A percentile compares a stretch with the other conserved stretches of the same genome.
Conservation (phyloP, 2,797 vertebrate species). For the Oryzias dopingdopingensis region DNA sequence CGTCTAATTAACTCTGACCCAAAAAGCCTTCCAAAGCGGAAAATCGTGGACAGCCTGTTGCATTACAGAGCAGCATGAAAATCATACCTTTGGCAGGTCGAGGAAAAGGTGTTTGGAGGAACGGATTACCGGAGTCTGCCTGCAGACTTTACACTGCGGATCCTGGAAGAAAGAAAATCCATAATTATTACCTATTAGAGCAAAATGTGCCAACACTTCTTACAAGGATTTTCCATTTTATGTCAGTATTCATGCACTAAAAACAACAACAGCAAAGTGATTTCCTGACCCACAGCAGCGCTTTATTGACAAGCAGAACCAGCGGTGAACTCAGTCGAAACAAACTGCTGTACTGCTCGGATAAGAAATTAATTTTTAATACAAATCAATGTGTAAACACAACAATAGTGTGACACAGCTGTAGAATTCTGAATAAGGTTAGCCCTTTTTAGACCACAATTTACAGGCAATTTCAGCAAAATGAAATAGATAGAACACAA, state of each 20-base stretch:
- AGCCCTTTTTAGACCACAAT: too few relatives aligned
- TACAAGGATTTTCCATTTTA: background rate
- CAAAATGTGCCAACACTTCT: background rate
- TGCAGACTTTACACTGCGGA: slow-evolving; percentile 92
- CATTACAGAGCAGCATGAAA: slow-evolving; percentile 3
- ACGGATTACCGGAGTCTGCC: slow-evolving; percentile 79
- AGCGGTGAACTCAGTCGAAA: too few relatives aligned
- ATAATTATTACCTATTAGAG: background rate
- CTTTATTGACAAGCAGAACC: too few relatives aligned
- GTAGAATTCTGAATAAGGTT: too few relatives aligned
- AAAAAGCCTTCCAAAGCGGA: background rate
- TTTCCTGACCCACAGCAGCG: too few relatives aligned
- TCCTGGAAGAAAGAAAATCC: slow-evolving; percentile 65
- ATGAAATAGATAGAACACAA: too few relatives aligned
- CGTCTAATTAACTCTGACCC: background rate
- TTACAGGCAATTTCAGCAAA: too few relatives aligned
- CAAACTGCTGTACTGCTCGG: too few relatives aligned
- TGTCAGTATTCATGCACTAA: background rate
- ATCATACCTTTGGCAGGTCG: slow-evolving; percentile 87
- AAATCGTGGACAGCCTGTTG: background rate
- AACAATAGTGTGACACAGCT: too few relatives aligned
- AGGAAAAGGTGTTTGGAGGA: slow-evolving; percentile 91
- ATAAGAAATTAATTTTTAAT: too few relatives aligned
- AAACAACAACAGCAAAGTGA: background rate
- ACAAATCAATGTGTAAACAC: too few relatives aligned